Base-by-base conservation (phyloP, 2,113 vertebrate genomes). In the Cochlearius cochlearius region DNA sequence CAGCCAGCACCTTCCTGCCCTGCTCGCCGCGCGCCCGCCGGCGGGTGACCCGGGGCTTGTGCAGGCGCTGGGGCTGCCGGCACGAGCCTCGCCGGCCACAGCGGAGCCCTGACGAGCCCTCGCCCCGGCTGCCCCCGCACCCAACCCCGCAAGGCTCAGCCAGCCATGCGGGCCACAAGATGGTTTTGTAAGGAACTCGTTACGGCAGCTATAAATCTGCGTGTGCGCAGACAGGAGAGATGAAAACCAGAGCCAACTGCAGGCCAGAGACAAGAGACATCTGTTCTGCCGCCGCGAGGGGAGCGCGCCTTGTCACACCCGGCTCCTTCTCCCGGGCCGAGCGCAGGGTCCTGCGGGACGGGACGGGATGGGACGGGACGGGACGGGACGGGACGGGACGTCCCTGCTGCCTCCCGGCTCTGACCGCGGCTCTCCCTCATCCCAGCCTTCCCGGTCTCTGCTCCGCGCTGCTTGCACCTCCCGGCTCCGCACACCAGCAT, bases 351-450 rank as follows among this genome's bases (percentile, higher is more conserved):
- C 47, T 60, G 55, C 0, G 2, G 60, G 53, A 26, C 9, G 53
- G 64, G 49, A 38, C 1, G 21, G 47, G 47, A 55, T 10, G 50
- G 41, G 62, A 56, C 6, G 17, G 62, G 59, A 67, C 2, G 14
- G 63, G n/a, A 43, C 5, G 26, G 67, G 19, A 25, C 1, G 19
- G 43, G 43, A 55, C 6, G 23, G 15, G 47, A 66, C 10, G 8
- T 47, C 43, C 34, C 71, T 38, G 23, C 59, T 56, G 59, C 79
- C 30, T 55, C 39, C 36, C 2, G 7, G 16, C 73, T 84, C 63
- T 15, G 8, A 47, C 21, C 0, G 0, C 69, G 43, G 64, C 50
- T 62, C 69, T 83, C 29, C 58, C 3, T 0, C 2, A 0, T 59
- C 79, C 52, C 50, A 72, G 47, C 27, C 30, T 71, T 67, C 56